Evolutionary conservation across 2,888 invertebrate species (phyloP).

Genomic region (Hemithea aestivaria): DNA sequence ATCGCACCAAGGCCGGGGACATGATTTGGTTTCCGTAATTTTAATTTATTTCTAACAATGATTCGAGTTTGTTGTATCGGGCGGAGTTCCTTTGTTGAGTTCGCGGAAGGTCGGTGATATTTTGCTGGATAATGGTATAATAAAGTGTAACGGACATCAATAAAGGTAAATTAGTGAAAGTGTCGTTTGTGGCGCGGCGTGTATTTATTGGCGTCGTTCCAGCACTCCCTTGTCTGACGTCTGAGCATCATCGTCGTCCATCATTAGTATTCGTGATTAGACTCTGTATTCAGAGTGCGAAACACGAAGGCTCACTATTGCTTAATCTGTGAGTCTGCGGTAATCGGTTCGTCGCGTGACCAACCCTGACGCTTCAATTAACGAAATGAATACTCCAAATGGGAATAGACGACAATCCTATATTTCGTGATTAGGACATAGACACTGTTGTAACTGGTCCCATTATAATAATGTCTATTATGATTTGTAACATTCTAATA

Average conservation of each 20-base stretch:
- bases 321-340: conserved; percentile 14
- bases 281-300: conserved; percentile 43
- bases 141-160: too few relatives aligned
- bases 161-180: neutral
- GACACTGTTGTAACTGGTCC: conserved; percentile 7
- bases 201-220: conserved; percentile 7
- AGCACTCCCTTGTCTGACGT: conserved; percentile 6
- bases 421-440: conserved; percentile 32
- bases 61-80: conserved; percentile 10
- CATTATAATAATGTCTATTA: conserved; percentile 1
- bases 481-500: too few relatives aligned
- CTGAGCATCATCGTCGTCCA: conserved; percentile 31
- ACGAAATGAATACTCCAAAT: conserved; percentile 47
- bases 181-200: conserved; percentile 5
- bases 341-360: conserved; percentile 49
- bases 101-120: neutral
- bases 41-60: conserved; percentile 17
- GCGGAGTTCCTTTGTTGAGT: conserved; percentile 2
- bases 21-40: conserved; percentile 22
- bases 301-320: conserved; percentile 21
- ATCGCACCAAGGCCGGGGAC: conserved; percentile 10
- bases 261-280: conserved; percentile 61
- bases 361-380: conserved; percentile 42
- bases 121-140: neutral
- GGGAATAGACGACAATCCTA: conserved; percentile 37